Evolutionary conservation across 2,888 invertebrate genomes (phyloP).

Genomic region (Drosophila stalkeri): DNA sequence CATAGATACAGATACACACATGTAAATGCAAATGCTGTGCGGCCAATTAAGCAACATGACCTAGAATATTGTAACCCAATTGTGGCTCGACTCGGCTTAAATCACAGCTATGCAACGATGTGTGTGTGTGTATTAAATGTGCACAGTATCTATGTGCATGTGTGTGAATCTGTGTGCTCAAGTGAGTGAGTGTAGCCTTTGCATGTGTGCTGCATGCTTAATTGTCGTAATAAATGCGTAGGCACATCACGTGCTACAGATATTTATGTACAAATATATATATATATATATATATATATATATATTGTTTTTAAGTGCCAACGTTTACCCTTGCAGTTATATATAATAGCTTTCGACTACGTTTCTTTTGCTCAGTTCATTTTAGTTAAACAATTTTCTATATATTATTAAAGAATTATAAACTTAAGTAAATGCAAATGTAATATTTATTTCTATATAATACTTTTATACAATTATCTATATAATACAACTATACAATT

Average conservation of each 20-base stretch:
- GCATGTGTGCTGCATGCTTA: slow-evolving; percentile 63
- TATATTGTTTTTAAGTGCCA: neutral
- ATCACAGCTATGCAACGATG: slow-evolving; percentile 20
- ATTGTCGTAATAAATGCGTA: slow-evolving; percentile 61
- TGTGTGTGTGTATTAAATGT: slow-evolving; percentile 1
- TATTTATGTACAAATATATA: slow-evolving; percentile 16
- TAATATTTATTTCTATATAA: neutral
- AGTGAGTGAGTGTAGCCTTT: slow-evolving; percentile 20
- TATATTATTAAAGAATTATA: neutral
- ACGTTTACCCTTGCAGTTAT: slow-evolving; percentile 24
- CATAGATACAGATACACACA: neutral
- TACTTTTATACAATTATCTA: neutral
- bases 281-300: neutral
- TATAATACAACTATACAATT: neutral
- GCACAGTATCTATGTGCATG: neutral
- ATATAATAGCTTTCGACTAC: neutral
- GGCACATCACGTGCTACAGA: slow-evolving; percentile 60
- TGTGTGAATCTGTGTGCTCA: slow-evolving; percentile 1
- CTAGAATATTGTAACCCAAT: slow-evolving; percentile 65
- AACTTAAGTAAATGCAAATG: neutral
- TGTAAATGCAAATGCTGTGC: slow-evolving; percentile 30
- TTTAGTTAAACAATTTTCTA: neutral
- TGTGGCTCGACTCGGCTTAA: slow-evolving; percentile 30
- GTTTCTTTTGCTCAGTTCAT: neutral
- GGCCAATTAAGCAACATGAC: slow-evolving; percentile 71